Percentiles rank a stretch among this genome's conserved stretches.
Evolutionary conservation across 2,113 vertebrate species (phyloP).

Genomic region (Tetraodon nigroviridis): DNA sequence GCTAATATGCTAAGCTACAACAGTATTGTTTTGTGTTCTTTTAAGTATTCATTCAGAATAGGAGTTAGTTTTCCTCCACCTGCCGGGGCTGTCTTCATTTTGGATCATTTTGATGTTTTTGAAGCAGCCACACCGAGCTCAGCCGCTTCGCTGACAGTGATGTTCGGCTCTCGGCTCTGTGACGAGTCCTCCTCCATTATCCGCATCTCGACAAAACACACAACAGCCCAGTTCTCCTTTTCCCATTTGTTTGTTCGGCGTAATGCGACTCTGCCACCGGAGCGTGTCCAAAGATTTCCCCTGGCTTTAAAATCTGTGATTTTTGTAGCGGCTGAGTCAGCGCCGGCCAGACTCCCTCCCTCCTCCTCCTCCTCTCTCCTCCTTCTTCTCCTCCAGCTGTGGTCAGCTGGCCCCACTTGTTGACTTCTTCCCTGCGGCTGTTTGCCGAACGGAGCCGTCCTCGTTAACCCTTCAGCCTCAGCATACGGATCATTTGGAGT

Average conservation of each 20-base stretch:
- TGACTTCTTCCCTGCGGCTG: conserved; percentile 18
- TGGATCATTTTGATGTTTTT: too few relatives aligned
- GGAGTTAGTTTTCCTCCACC: too few relatives aligned
- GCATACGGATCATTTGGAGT: neutral
- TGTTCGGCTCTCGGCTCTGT: too few relatives aligned
- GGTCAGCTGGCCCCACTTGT: conserved; percentile 20
- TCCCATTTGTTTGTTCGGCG: neutral
- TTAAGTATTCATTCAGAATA: too few relatives aligned
- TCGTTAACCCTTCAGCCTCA: conserved; percentile 13
- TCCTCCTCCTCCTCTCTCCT: too few relatives aligned
- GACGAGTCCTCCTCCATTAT: too few relatives aligned
- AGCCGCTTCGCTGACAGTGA: too few relatives aligned
- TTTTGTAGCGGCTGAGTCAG: conserved; percentile 47
- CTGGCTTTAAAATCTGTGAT: conserved; percentile 31
- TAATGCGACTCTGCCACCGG: neutral
- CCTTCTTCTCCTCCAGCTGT: conserved; percentile 18
- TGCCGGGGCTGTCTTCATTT: too few relatives aligned
- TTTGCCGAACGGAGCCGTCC: conserved; percentile 13
- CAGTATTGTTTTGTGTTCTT: too few relatives aligned
- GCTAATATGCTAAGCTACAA: too few relatives aligned
- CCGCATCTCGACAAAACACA: neutral
- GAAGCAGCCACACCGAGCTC: too few relatives aligned
- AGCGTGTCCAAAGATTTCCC: conserved; percentile 6
- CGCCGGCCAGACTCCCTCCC: conserved; percentile 32
- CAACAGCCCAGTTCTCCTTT: neutral